These are phyloP conservation scores for Dysidea cf. avara DNA, from an alignment of 37 sponge, comb jelly and placozoan species.

Conservation along the genomic window DNA sequence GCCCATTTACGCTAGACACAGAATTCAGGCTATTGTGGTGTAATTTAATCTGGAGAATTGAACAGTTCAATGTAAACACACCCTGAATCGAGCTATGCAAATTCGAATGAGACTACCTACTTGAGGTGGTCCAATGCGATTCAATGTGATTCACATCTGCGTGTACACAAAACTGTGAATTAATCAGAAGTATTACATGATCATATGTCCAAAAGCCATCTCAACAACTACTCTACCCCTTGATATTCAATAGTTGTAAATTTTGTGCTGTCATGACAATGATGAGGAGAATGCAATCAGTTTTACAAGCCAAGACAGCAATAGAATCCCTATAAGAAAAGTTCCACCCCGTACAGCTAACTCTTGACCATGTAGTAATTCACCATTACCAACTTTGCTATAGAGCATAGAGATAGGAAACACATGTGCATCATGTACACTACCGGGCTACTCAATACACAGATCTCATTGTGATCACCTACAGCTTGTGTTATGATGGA, in stretches of 20 bases:
- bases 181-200: no score
- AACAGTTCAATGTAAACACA: no score
- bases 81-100: no score
- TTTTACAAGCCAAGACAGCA: conserved; percentile 51
- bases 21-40: no score
- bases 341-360: neutral
- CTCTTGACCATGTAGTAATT: conserved; percentile 4
- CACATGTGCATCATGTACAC: conserved; percentile 52
- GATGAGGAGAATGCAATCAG: conserved; percentile 8
- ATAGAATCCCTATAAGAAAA: no score
- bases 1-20: no score
- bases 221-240: conserved; percentile 31
- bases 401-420: conserved; percentile 31
- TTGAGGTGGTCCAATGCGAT: no score
- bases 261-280: conserved; percentile 13
- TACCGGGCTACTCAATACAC: conserved; percentile 33
- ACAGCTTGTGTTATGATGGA: conserved; percentile 34
- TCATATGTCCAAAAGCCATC: conserved; percentile 32
- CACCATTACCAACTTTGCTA: neutral
- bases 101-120: no score
- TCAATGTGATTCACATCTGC: no score
- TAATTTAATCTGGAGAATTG: no score
- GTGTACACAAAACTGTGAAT: no score
- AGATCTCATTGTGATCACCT: conserved; percentile 21
- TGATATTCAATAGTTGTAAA: no score